Percentiles rank a stretch among this genome's conserved stretches.
Evolutionary conservation across 2,888 invertebrate genomes (phyloP).

Genomic region (Coleophora deauratella): DNA sequence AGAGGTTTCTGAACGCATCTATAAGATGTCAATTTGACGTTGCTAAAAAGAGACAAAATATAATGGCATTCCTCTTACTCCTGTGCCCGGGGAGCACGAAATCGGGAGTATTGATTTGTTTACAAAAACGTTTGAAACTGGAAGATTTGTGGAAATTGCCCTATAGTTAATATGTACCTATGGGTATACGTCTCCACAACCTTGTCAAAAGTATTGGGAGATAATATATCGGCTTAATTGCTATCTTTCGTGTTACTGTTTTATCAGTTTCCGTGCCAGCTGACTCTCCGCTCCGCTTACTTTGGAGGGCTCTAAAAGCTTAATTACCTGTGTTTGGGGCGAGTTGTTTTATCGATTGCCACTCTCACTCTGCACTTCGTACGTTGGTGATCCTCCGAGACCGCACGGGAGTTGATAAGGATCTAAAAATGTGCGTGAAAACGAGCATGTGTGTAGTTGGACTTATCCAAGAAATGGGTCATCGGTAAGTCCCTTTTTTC

Average conservation of each 20-base stretch:
- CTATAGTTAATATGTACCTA: constrained; percentile 16
- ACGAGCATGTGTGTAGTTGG: constrained; percentile 38
- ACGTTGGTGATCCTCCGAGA: constrained; percentile 31
- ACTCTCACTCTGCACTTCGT: constrained; percentile 39
- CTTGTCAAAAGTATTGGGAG: constrained; percentile 61
- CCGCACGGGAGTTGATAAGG: constrained; percentile 38
- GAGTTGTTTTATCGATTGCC: constrained; percentile 65
- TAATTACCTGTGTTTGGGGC: constrained; percentile 47
- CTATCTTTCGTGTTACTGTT: constrained; percentile 55
- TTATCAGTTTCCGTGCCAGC: constrained; percentile 61
- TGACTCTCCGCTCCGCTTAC: constrained; percentile 39
- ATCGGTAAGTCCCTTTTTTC: constrained; percentile 38
- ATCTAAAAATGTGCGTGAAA: constrained; percentile 50
- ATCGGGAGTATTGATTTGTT: constrained; percentile 68
- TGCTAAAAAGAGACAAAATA: constrained; percentile 13
- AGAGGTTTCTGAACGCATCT: too few species aligned
- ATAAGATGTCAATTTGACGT: constrained; percentile 19
- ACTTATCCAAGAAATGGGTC: constrained; percentile 39
- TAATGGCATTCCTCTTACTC: constrained; percentile 7
- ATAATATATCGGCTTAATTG: constrained; percentile 61
- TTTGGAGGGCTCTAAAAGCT: constrained; percentile 49
- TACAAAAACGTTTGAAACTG: constrained; percentile 43
- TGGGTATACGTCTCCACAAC: constrained; percentile 42
- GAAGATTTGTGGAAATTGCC: constrained; percentile 27
- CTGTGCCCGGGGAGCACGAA: constrained; percentile 46